phyloP scores from a whole-genome alignment of 2,797 vertebrate genomes.

The Anabacerthia variegaticeps region DNA sequence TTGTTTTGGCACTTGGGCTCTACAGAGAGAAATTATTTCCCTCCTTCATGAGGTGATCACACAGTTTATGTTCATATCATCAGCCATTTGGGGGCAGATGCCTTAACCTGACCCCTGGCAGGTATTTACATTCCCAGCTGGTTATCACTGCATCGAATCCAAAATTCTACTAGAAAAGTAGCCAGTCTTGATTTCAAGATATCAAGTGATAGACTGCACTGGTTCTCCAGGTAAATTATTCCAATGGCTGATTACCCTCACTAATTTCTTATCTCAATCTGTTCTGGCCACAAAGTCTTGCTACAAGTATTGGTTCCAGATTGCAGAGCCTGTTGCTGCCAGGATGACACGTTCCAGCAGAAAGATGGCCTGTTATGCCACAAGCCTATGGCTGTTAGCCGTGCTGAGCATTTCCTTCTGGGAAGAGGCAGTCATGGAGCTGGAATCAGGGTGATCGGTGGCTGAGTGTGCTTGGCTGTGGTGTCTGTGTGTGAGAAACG shows the following conservation, averaged over 20 bases:
- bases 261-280: constrained; percentile 38
- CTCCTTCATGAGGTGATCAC: not conserved
- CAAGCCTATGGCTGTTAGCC: not conserved
- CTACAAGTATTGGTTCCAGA: not conserved
- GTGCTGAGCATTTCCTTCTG: not conserved
- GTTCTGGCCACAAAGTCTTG: constrained; percentile 17
- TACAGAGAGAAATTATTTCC: not conserved
- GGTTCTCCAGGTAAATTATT: constrained; percentile 24
- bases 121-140: constrained; percentile 1
- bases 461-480: not conserved
- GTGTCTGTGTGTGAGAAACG: not conserved
- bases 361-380: not conserved
- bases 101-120: not conserved
- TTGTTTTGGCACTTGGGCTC: not conserved
- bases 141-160: not conserved
- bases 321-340: not conserved
- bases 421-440: not conserved
- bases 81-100: not conserved
- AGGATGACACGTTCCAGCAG: not conserved
- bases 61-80: not conserved
- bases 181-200: constrained; percentile 22
- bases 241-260: not conserved
- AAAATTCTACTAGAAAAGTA: constrained; percentile 16
- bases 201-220: not conserved
- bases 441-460: not conserved